A percentile compares a stretch with the other conserved stretches of the same genome.
These are phyloP conservation scores for Diadegma fenestrale DNA, from an alignment of 2,888 invertebrate genomes.

Conservation along the genomic window DNA sequence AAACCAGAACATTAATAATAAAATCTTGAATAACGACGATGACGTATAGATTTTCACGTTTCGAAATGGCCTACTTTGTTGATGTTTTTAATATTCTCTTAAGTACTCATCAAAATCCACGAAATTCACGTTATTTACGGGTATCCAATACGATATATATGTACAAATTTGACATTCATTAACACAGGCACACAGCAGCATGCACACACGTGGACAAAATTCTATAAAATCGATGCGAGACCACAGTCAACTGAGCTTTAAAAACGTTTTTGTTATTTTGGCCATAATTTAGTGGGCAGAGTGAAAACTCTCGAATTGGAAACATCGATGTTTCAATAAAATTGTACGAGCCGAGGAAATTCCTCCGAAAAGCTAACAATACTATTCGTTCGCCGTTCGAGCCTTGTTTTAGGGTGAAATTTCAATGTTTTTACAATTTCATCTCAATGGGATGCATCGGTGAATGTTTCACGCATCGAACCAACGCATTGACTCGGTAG, in stretches of 20 bases:
- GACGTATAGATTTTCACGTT: constrained; percentile 32
- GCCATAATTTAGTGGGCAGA: constrained; percentile 9
- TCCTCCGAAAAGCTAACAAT: constrained; percentile 12
- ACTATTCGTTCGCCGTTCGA: constrained; percentile 17
- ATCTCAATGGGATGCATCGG: constrained; percentile 26
- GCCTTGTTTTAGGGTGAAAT: background rate
- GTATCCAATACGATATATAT: constrained; percentile 14
- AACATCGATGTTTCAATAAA: constrained; percentile 13
- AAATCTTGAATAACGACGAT: constrained; percentile 31
- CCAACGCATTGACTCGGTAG: constrained; percentile 4
- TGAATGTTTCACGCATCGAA: background rate
- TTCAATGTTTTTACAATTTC: constrained; percentile 42
- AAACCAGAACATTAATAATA: background rate
- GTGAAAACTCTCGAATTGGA: background rate
- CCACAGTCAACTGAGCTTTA: background rate
- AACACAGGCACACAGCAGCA: background rate
- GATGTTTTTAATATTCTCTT: constrained; percentile 20
- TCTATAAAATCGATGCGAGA: background rate
- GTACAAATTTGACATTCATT: background rate
- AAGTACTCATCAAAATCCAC: constrained; percentile 52
- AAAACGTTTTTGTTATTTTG: background rate
- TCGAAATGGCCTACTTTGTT: constrained; percentile 2
- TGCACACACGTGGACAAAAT: background rate
- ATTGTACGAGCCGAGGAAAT: constrained; percentile 34
- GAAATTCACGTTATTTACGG: constrained; percentile 27